Percentiles rank a stretch among this genome's conserved stretches.
Evolutionary conservation across 2,888 invertebrate species (phyloP).

Genomic region (Sepiola atlantica): DNA sequence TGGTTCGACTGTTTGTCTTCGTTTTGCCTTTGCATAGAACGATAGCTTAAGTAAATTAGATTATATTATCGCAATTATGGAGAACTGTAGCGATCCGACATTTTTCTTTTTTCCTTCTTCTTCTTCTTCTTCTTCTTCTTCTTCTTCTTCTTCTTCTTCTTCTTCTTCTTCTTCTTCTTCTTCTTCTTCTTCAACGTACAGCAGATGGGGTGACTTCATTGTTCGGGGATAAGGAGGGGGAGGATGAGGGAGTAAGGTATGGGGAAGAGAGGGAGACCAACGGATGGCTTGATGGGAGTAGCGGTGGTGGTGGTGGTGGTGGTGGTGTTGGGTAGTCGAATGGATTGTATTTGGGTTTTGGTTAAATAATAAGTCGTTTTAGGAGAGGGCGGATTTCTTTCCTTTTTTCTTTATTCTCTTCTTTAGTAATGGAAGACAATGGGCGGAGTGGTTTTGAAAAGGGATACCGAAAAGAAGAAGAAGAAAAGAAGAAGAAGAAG

Average conservation of each 20-base stretch:
- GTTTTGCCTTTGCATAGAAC: background rate
- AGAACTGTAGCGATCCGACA: background rate
- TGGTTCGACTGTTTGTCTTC: background rate
- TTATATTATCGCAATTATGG: background rate
- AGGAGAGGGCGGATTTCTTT: too few species aligned
- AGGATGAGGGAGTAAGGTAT: background rate
- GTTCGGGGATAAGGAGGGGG: background rate
- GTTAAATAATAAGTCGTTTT: too few species aligned
- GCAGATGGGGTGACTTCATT: too few species aligned
- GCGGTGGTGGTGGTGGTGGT: too few species aligned
- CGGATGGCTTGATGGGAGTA: background rate
- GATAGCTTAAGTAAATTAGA: constrained; percentile 2
- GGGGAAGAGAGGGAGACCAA: background rate
- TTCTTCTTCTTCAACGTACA: too few species aligned
- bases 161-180: too few species aligned
- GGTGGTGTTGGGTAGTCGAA: too few species aligned
- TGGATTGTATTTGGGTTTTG: too few species aligned
- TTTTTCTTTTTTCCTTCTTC: background rate
- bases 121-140: too few species aligned
- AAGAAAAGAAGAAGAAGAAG: background rate
- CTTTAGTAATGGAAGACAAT: background rate
- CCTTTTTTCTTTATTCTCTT: too few species aligned
- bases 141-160: background rate
- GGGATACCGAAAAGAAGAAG: background rate
- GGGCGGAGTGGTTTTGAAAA: background rate